phyloP scores from a whole-genome alignment of 2,888 invertebrate genomes.

The Archips xylosteana region DNA sequence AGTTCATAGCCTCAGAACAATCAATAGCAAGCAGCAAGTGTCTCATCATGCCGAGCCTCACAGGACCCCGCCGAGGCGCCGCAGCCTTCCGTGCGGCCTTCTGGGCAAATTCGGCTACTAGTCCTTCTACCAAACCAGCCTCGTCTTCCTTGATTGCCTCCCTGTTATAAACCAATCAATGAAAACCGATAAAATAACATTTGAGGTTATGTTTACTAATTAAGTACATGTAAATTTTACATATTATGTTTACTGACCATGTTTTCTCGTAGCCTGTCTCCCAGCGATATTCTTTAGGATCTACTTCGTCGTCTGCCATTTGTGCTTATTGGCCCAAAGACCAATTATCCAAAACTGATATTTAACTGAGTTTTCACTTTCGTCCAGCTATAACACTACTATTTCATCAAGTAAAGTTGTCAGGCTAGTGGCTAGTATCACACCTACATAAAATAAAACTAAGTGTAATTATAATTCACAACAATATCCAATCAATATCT shows the following conservation, averaged over 20 bases:
- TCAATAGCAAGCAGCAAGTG: constrained; percentile 97
- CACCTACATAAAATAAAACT: too few relatives aligned
- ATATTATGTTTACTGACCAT: constrained; percentile 85
- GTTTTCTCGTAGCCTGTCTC: constrained; percentile 98
- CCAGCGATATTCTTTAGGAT: constrained; percentile 96
- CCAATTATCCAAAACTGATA: constrained; percentile 1
- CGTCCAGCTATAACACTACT: neutral
- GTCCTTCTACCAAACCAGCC: constrained; percentile 95
- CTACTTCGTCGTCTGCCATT: constrained; percentile 94
- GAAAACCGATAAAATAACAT: constrained; percentile 43
- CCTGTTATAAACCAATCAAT: constrained; percentile 81
- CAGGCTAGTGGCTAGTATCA: too few relatives aligned
- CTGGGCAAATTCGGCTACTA: constrained; percentile 96
- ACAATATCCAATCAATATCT: too few relatives aligned
- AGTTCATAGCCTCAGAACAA: constrained; percentile 97
- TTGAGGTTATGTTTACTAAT: constrained; percentile 19
- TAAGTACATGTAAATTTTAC: neutral
- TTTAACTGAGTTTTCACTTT: neutral
- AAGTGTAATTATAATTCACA: too few relatives aligned
- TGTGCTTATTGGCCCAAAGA: constrained; percentile 21
- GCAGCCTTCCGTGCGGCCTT: constrained; percentile 94
- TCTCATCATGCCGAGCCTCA: constrained; percentile 99
- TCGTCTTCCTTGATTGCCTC: constrained; percentile 99
- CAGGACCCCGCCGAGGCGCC: constrained; percentile 89
- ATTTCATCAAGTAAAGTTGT: neutral